phyloP scores from a whole-genome alignment of 53 echinoderm and acorn worm genomes.

The Echinarachnius parma region DNA sequence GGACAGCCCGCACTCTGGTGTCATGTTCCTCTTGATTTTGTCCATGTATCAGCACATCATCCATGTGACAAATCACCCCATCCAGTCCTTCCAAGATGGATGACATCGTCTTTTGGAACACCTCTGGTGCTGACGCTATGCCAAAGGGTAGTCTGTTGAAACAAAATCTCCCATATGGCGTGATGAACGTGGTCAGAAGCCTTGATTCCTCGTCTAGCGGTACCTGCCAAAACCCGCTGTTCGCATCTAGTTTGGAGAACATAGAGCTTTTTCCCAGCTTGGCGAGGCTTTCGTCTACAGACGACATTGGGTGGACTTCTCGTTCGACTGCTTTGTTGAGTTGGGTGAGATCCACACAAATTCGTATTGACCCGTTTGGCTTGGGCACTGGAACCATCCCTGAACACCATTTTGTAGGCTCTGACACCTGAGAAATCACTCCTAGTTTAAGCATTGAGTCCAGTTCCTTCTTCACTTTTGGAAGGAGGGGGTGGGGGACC shows the following conservation, averaged over 20 bases:
- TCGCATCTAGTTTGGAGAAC: constrained; percentile 42
- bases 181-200: constrained; percentile 31
- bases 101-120: constrained; percentile 41
- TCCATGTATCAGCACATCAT: constrained; percentile 59
- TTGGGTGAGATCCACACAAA: constrained; percentile 50
- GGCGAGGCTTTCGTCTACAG: constrained; percentile 35
- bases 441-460: constrained; percentile 40
- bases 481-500: constrained; percentile 43
- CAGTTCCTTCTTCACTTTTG: constrained; percentile 44
- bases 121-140: constrained; percentile 50
- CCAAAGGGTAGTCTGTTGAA: constrained; percentile 58
- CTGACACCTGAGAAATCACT: constrained; percentile 46
- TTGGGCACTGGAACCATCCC: constrained; percentile 52
- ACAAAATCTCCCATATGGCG: constrained; percentile 37
- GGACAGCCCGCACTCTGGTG: constrained; percentile 20
- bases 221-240: constrained; percentile 60
- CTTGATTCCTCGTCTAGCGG: constrained; percentile 39
- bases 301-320: constrained; percentile 38
- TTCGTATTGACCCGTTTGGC: constrained; percentile 39
- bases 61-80: constrained; percentile 66
- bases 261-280: constrained; percentile 22
- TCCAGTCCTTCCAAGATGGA: constrained; percentile 29
- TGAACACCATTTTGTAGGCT: constrained; percentile 30
- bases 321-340: constrained; percentile 43
- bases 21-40: constrained; percentile 32